phyloP scores from a whole-genome alignment of 2,113 vertebrate species.

The Notarius quadriscutis region DNA sequence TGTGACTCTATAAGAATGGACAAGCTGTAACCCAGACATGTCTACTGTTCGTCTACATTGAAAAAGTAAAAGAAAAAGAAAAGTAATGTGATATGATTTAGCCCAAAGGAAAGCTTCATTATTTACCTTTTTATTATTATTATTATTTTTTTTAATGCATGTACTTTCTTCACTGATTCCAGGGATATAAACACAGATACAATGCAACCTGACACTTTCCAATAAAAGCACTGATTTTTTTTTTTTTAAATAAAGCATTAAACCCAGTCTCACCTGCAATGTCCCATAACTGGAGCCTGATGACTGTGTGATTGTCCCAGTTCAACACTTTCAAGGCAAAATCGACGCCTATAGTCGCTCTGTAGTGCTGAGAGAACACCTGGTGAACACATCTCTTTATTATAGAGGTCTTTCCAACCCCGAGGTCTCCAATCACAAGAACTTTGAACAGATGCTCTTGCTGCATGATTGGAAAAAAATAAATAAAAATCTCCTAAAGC shows the following conservation, averaged over 20 bases:
- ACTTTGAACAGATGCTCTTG: conserved; percentile 76
- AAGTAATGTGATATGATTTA: background rate
- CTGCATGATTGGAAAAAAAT: conserved; percentile 59
- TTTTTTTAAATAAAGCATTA: background rate
- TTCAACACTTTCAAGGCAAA: conserved; percentile 76
- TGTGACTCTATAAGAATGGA: conserved; percentile 71
- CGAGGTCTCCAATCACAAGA: conserved; percentile 77
- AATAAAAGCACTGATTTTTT: background rate
- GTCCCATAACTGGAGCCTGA: conserved; percentile 79
- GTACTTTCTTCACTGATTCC: background rate
- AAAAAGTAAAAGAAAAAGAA: background rate
- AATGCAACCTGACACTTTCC: background rate
- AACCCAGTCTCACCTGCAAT: conserved; percentile 70
- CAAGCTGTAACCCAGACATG: conserved; percentile 59
- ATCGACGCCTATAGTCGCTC: conserved; percentile 79
- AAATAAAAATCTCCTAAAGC: background rate
- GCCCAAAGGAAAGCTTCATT: background rate
- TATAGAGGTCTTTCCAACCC: conserved; percentile 78
- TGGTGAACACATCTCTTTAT: conserved; percentile 79
- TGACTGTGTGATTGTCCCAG: conserved; percentile 72
- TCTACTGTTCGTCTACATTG: conserved; percentile 60
- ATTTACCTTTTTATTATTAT: background rate
- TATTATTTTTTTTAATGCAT: background rate
- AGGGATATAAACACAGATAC: background rate
- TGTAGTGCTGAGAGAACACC: conserved; percentile 79